Percentiles rank a stretch among this genome's conserved stretches.
These are phyloP conservation scores for Crocidura indochinensis DNA, from an alignment of 2,797 vertebrate genomes.

Conservation along the genomic window DNA sequence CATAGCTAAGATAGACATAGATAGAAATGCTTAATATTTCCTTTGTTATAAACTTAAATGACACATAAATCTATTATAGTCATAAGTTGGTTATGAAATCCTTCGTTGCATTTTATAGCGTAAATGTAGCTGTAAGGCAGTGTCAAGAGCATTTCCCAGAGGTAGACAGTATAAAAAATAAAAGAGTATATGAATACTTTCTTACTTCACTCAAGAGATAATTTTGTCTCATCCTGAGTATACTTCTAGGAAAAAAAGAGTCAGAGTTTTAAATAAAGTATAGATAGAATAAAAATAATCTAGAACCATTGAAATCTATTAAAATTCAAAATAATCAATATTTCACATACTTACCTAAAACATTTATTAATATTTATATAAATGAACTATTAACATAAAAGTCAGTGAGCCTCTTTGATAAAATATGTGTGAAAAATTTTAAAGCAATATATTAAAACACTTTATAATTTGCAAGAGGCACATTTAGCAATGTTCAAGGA, in stretches of 20 bases:
- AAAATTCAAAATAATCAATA: neutral
- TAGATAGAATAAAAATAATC: neutral
- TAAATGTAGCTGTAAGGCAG: slow-evolving; percentile 10
- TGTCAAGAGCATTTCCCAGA: slow-evolving; percentile 36
- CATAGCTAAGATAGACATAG: slow-evolving; percentile 13
- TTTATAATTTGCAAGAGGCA: neutral
- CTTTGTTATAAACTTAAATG: slow-evolving; percentile 55
- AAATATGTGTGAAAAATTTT: neutral
- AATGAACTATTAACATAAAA: neutral
- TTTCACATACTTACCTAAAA: neutral
- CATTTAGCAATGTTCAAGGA: too few species aligned
- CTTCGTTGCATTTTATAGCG: slow-evolving; percentile 40
- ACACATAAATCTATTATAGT: neutral
- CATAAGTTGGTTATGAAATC: neutral
- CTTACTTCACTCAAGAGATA: slow-evolving; percentile 17
- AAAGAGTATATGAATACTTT: neutral
- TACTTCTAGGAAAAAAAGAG: neutral
- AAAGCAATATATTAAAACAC: neutral
- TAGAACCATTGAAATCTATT: neutral
- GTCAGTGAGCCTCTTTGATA: neutral
- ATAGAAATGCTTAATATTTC: neutral
- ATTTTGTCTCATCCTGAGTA: neutral
- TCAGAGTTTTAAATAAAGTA: slow-evolving; percentile 11
- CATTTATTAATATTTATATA: neutral
- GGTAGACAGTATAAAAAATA: neutral